Evolutionary conservation across 2,888 invertebrate species (phyloP).

Genomic region (Girardia tigrina): DNA sequence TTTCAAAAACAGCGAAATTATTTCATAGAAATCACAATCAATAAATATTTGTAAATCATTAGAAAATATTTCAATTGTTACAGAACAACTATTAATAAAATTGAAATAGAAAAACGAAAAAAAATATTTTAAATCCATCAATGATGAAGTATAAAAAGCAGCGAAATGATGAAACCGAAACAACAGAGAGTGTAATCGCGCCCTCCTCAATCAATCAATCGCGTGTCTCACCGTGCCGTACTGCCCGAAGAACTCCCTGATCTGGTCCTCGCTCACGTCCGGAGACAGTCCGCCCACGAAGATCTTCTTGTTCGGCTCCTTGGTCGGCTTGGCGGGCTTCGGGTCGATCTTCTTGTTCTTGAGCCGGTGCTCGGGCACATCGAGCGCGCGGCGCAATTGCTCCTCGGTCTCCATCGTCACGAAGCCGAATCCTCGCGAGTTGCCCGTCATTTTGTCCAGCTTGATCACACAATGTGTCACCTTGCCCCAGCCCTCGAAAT

Average conservation of each 20-base stretch:
- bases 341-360: constrained; percentile 89
- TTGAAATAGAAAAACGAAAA: too few species aligned
- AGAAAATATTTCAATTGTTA: too few species aligned
- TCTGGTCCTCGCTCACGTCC: constrained; percentile 79
- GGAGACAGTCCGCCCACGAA: constrained; percentile 86
- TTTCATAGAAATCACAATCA: too few species aligned
- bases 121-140: too few species aligned
- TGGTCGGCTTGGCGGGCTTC: constrained; percentile 84
- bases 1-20: too few species aligned
- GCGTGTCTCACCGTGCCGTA: constrained; percentile 77
- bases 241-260: constrained; percentile 75
- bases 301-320: constrained; percentile 60
- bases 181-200: too few species aligned
- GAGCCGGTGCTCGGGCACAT: constrained; percentile 59
- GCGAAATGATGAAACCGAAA: too few species aligned
- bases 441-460: constrained; percentile 81
- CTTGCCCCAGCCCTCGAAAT: constrained; percentile 80
- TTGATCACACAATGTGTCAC: constrained; percentile 90
- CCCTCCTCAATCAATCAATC: too few species aligned
- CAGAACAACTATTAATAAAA: too few species aligned
- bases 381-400: constrained; percentile 57
- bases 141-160: too few species aligned
- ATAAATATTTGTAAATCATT: too few species aligned
- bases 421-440: constrained; percentile 89
- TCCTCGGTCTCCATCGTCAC: constrained; percentile 77